Evolutionary conservation across 1,140 invertebrate species (phyloP).

Genomic region (Aplysia californica): DNA sequence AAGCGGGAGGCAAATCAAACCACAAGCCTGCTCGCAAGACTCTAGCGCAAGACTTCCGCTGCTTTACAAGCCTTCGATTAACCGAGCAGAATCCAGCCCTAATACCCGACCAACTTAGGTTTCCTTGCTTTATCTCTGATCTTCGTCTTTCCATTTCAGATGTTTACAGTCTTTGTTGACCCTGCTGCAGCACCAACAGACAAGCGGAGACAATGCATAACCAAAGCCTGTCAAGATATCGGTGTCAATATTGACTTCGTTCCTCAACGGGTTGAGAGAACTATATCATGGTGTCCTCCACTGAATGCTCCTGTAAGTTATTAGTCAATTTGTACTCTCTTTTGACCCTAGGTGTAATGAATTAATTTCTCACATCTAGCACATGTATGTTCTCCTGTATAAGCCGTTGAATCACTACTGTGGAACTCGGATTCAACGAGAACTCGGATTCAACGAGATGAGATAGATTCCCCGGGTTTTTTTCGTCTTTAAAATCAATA

Average conservation of each 20-base stretch:
- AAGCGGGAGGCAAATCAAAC: too few relatives aligned
- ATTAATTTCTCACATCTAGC: neutral
- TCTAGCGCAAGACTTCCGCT: too few relatives aligned
- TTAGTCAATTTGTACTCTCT: neutral
- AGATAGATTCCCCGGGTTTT: too few relatives aligned
- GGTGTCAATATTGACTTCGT: conserved; percentile 18
- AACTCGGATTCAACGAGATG: too few relatives aligned
- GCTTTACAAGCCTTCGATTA: too few relatives aligned
- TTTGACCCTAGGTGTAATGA: neutral
- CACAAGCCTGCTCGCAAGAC: too few relatives aligned
- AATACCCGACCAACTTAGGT: too few relatives aligned
- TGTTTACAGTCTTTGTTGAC: conserved; percentile 20
- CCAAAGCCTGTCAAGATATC: conserved; percentile 7
- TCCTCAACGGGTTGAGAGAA: conserved; percentile 21
- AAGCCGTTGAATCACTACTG: neutral
- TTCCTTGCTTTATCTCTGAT: too few relatives aligned
- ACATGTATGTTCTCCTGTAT: neutral
- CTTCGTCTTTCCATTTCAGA: too few relatives aligned
- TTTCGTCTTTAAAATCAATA: too few relatives aligned
- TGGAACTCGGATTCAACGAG: too few relatives aligned
- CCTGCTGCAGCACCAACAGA: conserved; percentile 10
- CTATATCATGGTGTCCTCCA: conserved; percentile 4
- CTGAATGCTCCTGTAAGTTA: neutral
- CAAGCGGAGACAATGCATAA: conserved; percentile 1
- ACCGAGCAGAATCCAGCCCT: too few relatives aligned